phyloP scores from a whole-genome alignment of 2,888 invertebrate genomes.

The Cryptus viduatorius region DNA sequence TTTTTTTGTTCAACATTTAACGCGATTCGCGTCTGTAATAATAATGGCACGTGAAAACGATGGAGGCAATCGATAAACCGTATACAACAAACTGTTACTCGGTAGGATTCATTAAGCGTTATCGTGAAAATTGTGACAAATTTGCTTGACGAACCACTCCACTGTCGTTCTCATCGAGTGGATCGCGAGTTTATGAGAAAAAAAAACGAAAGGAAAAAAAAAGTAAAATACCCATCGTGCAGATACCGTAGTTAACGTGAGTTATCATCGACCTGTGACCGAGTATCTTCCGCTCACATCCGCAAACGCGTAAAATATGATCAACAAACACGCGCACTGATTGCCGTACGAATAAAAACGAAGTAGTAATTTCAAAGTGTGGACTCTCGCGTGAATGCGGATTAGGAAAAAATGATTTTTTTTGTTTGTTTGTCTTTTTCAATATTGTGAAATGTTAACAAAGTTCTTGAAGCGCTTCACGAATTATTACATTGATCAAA shows the following conservation, averaged over 20 bases:
- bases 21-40: constrained; percentile 17
- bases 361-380: constrained; percentile 13
- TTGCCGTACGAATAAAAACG: constrained; percentile 44
- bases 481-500: constrained; percentile 95
- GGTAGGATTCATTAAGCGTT: constrained; percentile 54
- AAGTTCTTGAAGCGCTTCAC: too few relatives aligned
- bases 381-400: constrained; percentile 22
- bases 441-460: constrained; percentile 47
- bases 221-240: constrained; percentile 51
- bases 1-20: neutral
- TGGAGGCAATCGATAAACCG: constrained; percentile 54
- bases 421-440: neutral
- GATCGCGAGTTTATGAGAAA: constrained; percentile 16
- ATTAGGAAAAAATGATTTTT: constrained; percentile 16
- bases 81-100: constrained; percentile 49
- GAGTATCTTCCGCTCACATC: constrained; percentile 31
- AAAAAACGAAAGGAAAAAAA: constrained; percentile 24
- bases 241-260: constrained; percentile 21
- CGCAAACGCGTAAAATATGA: constrained; percentile 18
- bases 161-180: constrained; percentile 12
- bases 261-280: neutral
- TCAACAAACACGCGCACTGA: constrained; percentile 51
- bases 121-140: constrained; percentile 45
- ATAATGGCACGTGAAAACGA: constrained; percentile 42
- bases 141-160: neutral